Conservation (phyloP, 2,888 invertebrate genomes). For the Dicranocentrus wangi region DNA sequence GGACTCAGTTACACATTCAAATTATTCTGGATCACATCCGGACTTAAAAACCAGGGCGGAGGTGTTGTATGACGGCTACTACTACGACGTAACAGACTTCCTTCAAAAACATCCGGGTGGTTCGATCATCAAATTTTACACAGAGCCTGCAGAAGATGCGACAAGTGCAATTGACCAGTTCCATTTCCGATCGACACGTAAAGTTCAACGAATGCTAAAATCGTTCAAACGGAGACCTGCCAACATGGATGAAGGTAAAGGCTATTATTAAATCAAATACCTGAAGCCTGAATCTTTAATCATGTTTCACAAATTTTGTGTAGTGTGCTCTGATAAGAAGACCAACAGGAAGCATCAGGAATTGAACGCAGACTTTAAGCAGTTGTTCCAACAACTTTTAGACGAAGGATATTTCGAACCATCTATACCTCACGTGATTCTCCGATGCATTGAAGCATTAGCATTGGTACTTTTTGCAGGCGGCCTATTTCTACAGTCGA, state of each 20-base stretch:
- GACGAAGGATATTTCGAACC: conserved; percentile 30
- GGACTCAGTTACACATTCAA: no score
- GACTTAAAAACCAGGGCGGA: no score
- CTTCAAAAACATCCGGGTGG: conserved; percentile 49
- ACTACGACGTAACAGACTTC: no score
- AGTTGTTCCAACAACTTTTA: conserved; percentile 20
- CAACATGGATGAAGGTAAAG: conserved; percentile 21
- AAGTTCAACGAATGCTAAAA: conserved; percentile 43
- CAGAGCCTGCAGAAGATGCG: conserved; percentile 46
- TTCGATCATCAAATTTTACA: conserved; percentile 50
- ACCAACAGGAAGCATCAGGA: not conserved
- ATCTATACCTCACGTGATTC: not conserved
- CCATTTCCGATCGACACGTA: conserved; percentile 28
- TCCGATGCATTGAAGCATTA: conserved; percentile 1
- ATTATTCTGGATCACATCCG: no score
- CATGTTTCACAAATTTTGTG: not conserved
- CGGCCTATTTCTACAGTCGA: not conserved
- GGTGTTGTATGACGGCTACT: no score
- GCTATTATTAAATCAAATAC: not conserved
- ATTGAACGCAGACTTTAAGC: conserved; percentile 20
- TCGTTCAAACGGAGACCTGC: conserved; percentile 44
- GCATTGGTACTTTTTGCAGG: not conserved
- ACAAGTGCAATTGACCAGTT: conserved; percentile 50
- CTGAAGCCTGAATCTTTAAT: not conserved
- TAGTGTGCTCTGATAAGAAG: not conserved